Conservation (phyloP, 2,113 vertebrate genomes). For the Machaerirhynchus nigripectus region DNA sequence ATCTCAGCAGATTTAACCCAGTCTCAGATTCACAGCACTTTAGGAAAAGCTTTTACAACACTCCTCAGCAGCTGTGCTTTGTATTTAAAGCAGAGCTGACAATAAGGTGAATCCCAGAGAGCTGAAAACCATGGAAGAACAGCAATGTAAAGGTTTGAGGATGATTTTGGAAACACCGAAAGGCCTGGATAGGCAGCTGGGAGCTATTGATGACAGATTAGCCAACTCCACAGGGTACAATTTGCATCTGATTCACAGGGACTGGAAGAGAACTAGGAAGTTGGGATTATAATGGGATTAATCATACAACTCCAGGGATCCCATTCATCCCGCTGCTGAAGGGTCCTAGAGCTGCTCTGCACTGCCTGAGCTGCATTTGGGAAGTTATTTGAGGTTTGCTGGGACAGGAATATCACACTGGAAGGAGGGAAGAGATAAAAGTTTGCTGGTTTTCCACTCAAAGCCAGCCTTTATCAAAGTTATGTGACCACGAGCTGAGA, state of each 20-base stretch:
- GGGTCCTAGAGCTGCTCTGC: not conserved
- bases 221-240: not conserved
- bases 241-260: slow-evolving; percentile 12
- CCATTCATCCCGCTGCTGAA: not conserved
- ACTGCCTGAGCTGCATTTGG: not conserved
- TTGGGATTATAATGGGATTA: slow-evolving; percentile 26
- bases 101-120: not conserved
- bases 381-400: not conserved
- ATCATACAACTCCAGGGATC: not conserved
- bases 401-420: not conserved
- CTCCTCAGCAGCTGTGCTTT: not conserved
- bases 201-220: not conserved
- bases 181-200: not conserved
- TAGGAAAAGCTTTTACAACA: not conserved
- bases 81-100: not conserved
- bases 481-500: not conserved
- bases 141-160: not conserved
- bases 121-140: not conserved
- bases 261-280: not conserved
- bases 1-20: not conserved
- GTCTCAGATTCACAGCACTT: not conserved
- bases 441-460: slow-evolving; percentile 17
- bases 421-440: slow-evolving; percentile 4
- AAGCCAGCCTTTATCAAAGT: not conserved
- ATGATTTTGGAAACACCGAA: not conserved